Percentiles rank a stretch among this genome's conserved stretches.
Evolutionary conservation across 1,140 invertebrate genomes (phyloP).

Genomic region (Drosophila pallidifrons): DNA sequence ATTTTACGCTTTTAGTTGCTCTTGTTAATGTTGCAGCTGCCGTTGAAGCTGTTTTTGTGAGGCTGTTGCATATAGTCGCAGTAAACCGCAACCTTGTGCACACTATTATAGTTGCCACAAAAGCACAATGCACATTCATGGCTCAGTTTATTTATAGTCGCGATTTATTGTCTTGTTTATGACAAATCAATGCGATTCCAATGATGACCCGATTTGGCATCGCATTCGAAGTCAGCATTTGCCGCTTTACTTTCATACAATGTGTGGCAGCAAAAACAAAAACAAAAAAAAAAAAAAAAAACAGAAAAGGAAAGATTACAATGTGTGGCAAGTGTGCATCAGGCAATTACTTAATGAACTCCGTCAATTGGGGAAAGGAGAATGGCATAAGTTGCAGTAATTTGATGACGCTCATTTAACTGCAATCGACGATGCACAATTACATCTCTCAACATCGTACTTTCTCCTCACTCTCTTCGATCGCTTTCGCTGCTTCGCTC

Average conservation of each 20-base stretch:
- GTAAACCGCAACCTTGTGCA: constrained; percentile 52
- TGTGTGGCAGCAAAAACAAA: neutral
- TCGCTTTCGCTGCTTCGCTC: neutral
- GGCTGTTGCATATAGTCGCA: constrained; percentile 3
- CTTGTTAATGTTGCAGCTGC: constrained; percentile 14
- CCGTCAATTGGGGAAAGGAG: neutral
- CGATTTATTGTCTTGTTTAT: constrained; percentile 43
- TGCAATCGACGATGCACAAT: neutral
- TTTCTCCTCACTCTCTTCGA: neutral
- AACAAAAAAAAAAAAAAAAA: no score
- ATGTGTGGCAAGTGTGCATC: neutral
- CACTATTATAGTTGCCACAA: constrained; percentile 18
- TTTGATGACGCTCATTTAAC: constrained; percentile 1
- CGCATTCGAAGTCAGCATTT: constrained; percentile 19
- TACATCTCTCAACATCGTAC: neutral
- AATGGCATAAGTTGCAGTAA: constrained; percentile 6
- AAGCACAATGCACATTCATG: constrained; percentile 4
- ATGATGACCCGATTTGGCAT: constrained; percentile 15
- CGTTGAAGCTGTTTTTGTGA: constrained; percentile 4
- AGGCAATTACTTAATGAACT: neutral
- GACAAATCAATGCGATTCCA: constrained; percentile 3
- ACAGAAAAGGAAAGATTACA: no score
- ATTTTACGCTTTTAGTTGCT: neutral
- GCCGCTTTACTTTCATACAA: neutral
- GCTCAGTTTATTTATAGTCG: constrained; percentile 5